Evolutionary conservation across 2,113 vertebrate species (phyloP).

Genomic region (Microcebus tavaratra): DNA sequence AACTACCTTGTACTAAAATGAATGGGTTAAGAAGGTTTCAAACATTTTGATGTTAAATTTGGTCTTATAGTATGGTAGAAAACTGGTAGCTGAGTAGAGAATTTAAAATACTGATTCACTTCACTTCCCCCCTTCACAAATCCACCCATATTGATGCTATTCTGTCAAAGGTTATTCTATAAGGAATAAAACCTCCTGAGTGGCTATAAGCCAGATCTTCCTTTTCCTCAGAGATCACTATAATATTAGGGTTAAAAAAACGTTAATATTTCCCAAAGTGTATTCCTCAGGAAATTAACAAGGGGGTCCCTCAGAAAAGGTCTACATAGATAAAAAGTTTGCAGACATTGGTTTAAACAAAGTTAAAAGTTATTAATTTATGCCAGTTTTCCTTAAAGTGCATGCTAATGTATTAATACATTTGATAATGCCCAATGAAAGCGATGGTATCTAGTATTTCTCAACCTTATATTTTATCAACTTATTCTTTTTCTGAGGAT

Average conservation of each 20-base stretch:
- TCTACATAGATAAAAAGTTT: not conserved
- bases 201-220: not conserved
- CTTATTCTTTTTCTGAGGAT: not conserved
- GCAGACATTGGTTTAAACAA: constrained; percentile 18
- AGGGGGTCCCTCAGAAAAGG: not conserved
- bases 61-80: not conserved
- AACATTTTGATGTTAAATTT: constrained; percentile 28
- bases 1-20: not conserved
- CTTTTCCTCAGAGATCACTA: constrained; percentile 24
- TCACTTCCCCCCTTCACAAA: not conserved
- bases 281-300: not conserved
- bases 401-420: not conserved
- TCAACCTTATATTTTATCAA: not conserved
- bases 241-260: not conserved
- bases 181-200: not conserved
- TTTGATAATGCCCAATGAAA: not conserved
- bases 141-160: not conserved
- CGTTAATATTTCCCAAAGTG: constrained; percentile 30
- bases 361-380: constrained; percentile 6
- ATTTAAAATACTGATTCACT: constrained; percentile 24
- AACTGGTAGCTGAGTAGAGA: not conserved
- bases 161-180: not conserved
- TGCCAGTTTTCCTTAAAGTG: not conserved
- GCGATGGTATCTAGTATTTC: not conserved
- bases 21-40: constrained; percentile 13